phyloP scores from a whole-genome alignment of 2,113 vertebrate genomes.

The Cisticola juncidis region DNA sequence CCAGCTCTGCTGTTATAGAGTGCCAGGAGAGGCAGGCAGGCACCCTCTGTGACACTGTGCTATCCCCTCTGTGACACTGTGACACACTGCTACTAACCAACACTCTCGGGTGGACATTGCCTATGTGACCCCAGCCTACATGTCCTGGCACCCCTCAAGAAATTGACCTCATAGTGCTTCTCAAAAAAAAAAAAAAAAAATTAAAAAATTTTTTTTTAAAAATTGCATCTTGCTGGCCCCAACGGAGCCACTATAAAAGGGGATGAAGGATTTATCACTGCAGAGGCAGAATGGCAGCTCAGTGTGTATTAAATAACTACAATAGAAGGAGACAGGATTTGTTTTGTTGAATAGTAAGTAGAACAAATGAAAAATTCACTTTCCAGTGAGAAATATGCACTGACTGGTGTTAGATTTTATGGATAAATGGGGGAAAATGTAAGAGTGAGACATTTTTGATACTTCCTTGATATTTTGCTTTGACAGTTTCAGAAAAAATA shows the following conservation, averaged over 20 bases:
- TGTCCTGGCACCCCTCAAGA: background rate
- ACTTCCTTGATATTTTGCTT: background rate
- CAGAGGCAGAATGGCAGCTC: background rate
- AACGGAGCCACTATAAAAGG: background rate
- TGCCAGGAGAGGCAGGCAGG: background rate
- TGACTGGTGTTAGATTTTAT: background rate
- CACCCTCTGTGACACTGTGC: background rate
- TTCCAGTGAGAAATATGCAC: background rate
- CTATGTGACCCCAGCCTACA: background rate
- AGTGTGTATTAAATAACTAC: slow-evolving; percentile 45
- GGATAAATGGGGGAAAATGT: background rate
- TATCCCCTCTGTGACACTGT: background rate
- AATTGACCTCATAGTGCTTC: background rate
- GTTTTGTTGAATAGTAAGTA: slow-evolving; percentile 40
- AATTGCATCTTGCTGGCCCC: background rate
- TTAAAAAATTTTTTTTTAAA: too few relatives aligned
- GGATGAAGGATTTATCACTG: slow-evolving; percentile 53
- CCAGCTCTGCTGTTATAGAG: background rate
- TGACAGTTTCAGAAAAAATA: background rate
- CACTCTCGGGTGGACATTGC: background rate
- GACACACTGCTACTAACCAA: background rate
- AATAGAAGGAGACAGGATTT: slow-evolving; percentile 20
- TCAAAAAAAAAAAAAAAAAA: background rate
- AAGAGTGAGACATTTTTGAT: background rate
- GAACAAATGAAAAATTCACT: slow-evolving; percentile 34